Percentiles rank a stretch among this genome's conserved stretches.
These are phyloP conservation scores for Eleutherodactylus coqui DNA, from an alignment of 2,797 vertebrate genomes.

Conservation along the genomic window DNA sequence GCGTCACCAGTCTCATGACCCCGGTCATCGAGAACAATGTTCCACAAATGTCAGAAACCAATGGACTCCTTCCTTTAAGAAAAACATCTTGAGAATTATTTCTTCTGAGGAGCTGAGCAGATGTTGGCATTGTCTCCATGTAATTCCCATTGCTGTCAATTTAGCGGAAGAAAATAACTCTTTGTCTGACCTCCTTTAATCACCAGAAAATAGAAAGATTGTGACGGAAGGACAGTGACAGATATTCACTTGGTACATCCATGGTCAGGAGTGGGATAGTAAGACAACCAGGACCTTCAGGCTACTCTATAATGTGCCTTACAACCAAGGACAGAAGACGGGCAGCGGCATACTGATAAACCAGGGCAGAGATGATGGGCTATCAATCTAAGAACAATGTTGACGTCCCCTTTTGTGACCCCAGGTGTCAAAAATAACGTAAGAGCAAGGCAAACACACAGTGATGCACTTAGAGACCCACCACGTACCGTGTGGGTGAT, in stretches of 20 bases:
- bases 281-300: conserved; percentile 11
- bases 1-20: not conserved
- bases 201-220: conserved; percentile 22
- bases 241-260: conserved; percentile 15
- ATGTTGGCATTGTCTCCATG: conserved; percentile 31
- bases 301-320: not conserved
- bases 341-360: not conserved
- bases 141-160: conserved; percentile 52
- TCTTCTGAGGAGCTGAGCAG: not conserved
- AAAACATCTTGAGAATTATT: conserved; percentile 37
- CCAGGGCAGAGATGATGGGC: not conserved
- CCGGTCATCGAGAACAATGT: conserved; percentile 14
- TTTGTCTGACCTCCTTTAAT: conserved; percentile 40
- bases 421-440: conserved; percentile 16
- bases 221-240: conserved; percentile 26
- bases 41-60: conserved; percentile 37
- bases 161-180: conserved; percentile 37
- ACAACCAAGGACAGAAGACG: conserved; percentile 22
- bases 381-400: not conserved
- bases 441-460: not conserved
- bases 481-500: conserved; percentile 16
- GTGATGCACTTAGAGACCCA: not conserved
- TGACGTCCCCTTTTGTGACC: not conserved
- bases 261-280: conserved; percentile 17
- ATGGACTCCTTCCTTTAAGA: conserved; percentile 1